Conservation (phyloP, 2,888 invertebrate species). For the Cyaniris semiargus region DNA sequence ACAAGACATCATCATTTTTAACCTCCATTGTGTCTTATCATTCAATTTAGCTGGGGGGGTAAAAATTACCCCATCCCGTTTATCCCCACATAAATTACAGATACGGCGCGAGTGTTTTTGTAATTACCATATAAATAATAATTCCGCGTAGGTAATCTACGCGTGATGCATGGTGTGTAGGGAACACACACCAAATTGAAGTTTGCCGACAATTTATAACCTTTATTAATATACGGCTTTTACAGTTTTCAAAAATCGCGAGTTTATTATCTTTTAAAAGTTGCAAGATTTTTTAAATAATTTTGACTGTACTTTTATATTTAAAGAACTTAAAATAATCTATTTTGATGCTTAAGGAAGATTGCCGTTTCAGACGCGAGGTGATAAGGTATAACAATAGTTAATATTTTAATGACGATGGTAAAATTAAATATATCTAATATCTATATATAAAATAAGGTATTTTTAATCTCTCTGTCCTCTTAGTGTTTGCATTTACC, state of each 20-base stretch:
- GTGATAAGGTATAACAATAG: no score
- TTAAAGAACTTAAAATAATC: background rate
- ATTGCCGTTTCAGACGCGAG: no score
- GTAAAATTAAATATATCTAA: no score
- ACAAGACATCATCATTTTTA: slow-evolving; percentile 44
- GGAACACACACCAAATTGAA: slow-evolving; percentile 32
- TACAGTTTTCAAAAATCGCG: background rate
- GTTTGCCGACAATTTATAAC: slow-evolving; percentile 20
- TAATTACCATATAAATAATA: slow-evolving; percentile 81
- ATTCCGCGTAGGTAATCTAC: slow-evolving; percentile 77
- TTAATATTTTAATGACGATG: no score
- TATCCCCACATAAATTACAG: slow-evolving; percentile 78
- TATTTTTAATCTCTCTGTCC: no score
- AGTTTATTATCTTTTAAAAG: background rate
- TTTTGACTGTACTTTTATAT: background rate
- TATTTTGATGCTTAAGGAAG: background rate
- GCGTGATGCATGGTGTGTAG: slow-evolving; percentile 61
- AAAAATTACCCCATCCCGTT: slow-evolving; percentile 71
- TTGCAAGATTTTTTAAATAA: background rate
- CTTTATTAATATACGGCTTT: slow-evolving; percentile 20
- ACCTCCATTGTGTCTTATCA: slow-evolving; percentile 55
- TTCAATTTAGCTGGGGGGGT: slow-evolving; percentile 63
- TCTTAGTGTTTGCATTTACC: no score
- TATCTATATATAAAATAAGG: no score
- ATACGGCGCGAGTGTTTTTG: slow-evolving; percentile 75